These are phyloP conservation scores for Drosophila parvula DNA, from an alignment of 1,140 invertebrate genomes.

Conservation along the genomic window DNA sequence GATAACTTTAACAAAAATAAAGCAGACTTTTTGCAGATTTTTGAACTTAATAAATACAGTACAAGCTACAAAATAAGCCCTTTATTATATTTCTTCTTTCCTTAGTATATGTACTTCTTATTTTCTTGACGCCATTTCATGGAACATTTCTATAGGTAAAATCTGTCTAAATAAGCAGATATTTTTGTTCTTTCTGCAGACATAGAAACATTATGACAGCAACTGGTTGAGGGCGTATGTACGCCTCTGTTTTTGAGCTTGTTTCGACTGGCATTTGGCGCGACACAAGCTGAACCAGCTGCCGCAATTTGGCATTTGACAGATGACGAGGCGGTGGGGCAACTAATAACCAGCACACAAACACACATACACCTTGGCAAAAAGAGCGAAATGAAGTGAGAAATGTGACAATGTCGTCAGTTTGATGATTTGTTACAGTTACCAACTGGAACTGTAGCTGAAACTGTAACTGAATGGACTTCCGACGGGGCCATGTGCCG, in stretches of 20 bases:
- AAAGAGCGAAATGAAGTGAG: conserved; percentile 45
- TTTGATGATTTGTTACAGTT: conserved; percentile 65
- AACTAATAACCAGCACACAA: conserved; percentile 56
- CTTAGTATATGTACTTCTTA: no score
- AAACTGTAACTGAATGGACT: conserved; percentile 28
- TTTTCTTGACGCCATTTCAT: neutral
- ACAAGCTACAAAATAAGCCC: no score
- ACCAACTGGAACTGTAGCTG: conserved; percentile 14
- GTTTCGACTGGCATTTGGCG: conserved; percentile 54
- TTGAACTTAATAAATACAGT: no score
- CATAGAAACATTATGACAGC: conserved; percentile 47
- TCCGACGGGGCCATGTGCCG: conserved; percentile 37
- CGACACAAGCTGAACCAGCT: conserved; percentile 45
- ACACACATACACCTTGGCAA: neutral
- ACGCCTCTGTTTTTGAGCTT: conserved; percentile 24
- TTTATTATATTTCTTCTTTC: no score
- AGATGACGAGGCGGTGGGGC: conserved; percentile 58
- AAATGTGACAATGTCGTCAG: conserved; percentile 44
- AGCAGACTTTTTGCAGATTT: no score
- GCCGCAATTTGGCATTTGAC: conserved; percentile 68
- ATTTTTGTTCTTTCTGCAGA: neutral
- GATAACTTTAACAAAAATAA: no score
- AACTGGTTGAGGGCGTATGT: conserved; percentile 49
- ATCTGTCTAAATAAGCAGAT: rapidly evolving
- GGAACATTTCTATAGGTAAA: neutral